phyloP scores from a whole-genome alignment of 2,113 vertebrate species.

The Chionis minor region DNA sequence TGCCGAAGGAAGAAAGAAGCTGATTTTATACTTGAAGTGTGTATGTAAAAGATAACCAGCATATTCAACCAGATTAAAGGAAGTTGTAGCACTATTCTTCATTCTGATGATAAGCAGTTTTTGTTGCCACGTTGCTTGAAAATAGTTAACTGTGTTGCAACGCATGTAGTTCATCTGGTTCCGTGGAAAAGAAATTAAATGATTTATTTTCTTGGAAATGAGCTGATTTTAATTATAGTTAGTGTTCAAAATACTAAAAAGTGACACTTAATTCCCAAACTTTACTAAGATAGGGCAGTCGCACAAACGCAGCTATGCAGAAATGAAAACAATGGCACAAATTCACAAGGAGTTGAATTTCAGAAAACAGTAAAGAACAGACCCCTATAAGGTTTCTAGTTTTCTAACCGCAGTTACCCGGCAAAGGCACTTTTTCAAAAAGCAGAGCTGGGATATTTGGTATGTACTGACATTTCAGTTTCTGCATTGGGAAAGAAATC shows the following conservation, averaged over 20 bases:
- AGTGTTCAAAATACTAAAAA: not conserved
- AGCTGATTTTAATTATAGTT: constrained; percentile 36
- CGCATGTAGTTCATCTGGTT: not conserved
- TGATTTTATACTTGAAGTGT: not conserved
- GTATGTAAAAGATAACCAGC: not conserved
- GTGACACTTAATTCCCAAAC: constrained; percentile 8
- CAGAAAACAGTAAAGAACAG: not conserved
- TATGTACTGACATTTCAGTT: not conserved
- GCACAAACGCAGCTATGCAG: not conserved
- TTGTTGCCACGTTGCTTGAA: not conserved
- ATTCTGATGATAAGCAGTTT: not conserved
- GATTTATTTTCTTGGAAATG: constrained; percentile 17
- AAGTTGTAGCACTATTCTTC: not conserved
- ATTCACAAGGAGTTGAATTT: constrained; percentile 36
- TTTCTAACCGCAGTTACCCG: constrained; percentile 5
- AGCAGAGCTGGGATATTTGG: not conserved
- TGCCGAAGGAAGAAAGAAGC: not conserved
- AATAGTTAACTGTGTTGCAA: not conserved
- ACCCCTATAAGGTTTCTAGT: constrained; percentile 24
- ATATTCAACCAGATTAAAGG: not conserved
- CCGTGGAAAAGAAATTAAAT: not conserved
- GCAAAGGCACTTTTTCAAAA: not conserved
- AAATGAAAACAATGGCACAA: constrained; percentile 48
- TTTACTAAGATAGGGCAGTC: not conserved
- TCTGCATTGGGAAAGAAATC: not conserved